These are phyloP conservation scores for Momotus momota DNA, from an alignment of 2,797 vertebrate genomes.

Conservation along the genomic window DNA sequence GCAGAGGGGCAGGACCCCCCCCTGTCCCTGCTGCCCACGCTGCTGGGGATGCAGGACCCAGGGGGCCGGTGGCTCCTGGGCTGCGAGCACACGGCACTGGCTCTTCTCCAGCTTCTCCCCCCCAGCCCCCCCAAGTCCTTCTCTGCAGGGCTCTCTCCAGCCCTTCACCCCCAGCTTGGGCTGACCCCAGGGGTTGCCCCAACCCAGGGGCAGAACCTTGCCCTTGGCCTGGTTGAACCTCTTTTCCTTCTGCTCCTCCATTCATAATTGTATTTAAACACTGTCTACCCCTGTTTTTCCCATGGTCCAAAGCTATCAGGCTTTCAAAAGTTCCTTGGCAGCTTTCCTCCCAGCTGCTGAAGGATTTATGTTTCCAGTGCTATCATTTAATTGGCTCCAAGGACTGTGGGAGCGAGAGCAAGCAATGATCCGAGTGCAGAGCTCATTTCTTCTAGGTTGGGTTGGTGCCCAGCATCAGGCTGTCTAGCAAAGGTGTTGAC, in stretches of 20 bases:
- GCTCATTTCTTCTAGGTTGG: neutral
- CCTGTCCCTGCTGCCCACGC: neutral
- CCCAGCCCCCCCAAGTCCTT: neutral
- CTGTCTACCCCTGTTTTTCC: neutral
- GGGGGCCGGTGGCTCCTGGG: neutral
- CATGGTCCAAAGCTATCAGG: neutral
- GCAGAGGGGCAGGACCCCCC: neutral
- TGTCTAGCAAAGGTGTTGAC: neutral
- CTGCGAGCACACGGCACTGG: neutral
- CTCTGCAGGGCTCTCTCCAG: neutral
- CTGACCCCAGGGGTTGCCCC: too few relatives aligned
- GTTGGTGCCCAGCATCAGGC: accelerated
- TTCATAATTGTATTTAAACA: neutral
- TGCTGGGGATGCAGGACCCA: neutral
- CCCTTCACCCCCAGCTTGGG: too few relatives aligned
- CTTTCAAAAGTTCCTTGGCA: neutral
- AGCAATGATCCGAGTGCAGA: neutral
- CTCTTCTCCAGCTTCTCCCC: neutral
- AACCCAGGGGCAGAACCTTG: too few relatives aligned
- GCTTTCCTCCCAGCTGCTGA: neutral
- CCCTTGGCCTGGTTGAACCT: neutral
- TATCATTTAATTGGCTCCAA: neutral
- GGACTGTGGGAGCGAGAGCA: accelerated
- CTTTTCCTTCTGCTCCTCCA: neutral
- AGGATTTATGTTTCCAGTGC: neutral